Conservation (phyloP, 2,888 invertebrate genomes). For the Ichneumoninae sp. region DNA sequence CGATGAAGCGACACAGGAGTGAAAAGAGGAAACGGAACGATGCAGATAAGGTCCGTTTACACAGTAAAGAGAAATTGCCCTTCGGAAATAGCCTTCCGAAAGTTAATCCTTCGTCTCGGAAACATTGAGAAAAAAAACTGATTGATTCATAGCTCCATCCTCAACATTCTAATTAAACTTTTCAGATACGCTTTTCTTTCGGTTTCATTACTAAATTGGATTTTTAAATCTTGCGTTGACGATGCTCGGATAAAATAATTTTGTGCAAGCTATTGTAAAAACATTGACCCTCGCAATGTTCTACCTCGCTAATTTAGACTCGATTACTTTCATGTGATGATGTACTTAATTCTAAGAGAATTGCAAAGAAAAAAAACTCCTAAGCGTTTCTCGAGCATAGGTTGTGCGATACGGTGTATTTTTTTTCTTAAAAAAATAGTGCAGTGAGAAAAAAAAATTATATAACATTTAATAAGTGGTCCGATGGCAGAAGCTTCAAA, state of each 20-base stretch:
- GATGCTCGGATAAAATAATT: constrained; percentile 44
- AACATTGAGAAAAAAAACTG: constrained; percentile 34
- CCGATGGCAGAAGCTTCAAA: constrained; percentile 37
- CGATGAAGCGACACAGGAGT: constrained; percentile 50
- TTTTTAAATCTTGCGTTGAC: constrained; percentile 14
- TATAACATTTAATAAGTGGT: constrained; percentile 31
- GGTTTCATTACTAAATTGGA: constrained; percentile 26
- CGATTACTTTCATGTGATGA: constrained; percentile 58
- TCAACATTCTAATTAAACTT: constrained; percentile 29
- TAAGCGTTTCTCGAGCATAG: constrained; percentile 14
- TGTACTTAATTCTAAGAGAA: constrained; percentile 46
- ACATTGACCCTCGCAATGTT: constrained; percentile 6
- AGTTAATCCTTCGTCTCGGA: constrained; percentile 12
- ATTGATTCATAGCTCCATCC: constrained; percentile 3
- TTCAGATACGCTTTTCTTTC: constrained; percentile 11
- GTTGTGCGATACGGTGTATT: constrained; percentile 50
- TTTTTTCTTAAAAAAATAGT: constrained; percentile 50
- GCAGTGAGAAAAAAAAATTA: constrained; percentile 43
- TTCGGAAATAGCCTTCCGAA: background rate
- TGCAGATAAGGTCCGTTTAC: constrained; percentile 30
- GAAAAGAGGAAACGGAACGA: constrained; percentile 38
- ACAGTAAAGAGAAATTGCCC: constrained; percentile 15
- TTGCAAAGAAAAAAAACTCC: constrained; percentile 2
- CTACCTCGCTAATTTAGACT: constrained; percentile 35
- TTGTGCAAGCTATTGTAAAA: constrained; percentile 50